Base-by-base conservation (phyloP, 2,113 vertebrate species). In the Lagenorhynchus albirostris region DNA sequence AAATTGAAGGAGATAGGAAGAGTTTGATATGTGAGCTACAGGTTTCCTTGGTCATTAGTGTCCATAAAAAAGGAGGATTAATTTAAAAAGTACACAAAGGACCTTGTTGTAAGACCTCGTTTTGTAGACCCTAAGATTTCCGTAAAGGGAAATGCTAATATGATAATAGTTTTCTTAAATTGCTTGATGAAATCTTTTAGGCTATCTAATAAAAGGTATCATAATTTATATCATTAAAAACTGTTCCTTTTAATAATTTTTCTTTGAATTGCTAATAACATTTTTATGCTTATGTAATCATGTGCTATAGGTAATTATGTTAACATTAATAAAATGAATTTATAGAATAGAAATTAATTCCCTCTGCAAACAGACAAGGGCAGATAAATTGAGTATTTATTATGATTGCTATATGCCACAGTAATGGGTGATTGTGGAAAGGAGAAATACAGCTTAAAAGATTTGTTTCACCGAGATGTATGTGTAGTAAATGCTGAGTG, bases 341-440 rank as follows among this genome's bases (percentile, higher is more conserved):
- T 95, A 38, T 62, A 96, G 85, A 60, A 50, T 58, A 91, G 15
- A 95, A n/a, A 68, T 88, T 97, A 97, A 82, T 89, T 91, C 5
- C 25, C 62, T 95, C 5, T 65, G 8, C 31, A 96, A 44, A n/a
- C 55, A 95, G 92, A 82, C 25, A 63, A 80, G 38, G 60, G 3
- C 18, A 87, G 86, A 94, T 29, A 77, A 76, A 92, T 60, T 91
- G 50, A 87, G 3, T 90, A 60, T 91, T 89, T 81, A 85, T 31
- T 93, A 8, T 96, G 33, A 92, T 94, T 94, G 63, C 50, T 62
- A 2, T 89, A 79, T 94, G 29, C 65, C 60, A 82, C 44, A 79
- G 10, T 76, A 31, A 93, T 89, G 18, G 12, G 4, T 88, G 55
- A 81, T 91, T 98, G 80, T 25, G 26, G 17, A 95, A 96, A 92